Conservation (phyloP, 2,113 vertebrate genomes). For the Sylvietta virens region DNA sequence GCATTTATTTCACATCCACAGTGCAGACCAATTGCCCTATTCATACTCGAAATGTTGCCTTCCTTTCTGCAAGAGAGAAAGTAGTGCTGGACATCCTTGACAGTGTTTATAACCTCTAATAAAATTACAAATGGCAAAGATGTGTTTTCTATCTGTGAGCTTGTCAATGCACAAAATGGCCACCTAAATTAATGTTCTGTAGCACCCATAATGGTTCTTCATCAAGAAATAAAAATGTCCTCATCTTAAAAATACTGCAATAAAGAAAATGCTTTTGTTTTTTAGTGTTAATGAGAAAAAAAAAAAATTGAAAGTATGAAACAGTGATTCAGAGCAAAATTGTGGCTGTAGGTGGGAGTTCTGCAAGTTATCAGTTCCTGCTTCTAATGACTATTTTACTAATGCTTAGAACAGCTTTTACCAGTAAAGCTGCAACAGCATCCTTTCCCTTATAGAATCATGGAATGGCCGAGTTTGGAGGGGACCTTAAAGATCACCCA, state of each 20-base stretch:
- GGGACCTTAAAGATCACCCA: background rate
- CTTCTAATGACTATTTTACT: background rate
- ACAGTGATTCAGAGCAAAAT: background rate
- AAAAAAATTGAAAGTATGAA: background rate
- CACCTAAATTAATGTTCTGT: background rate
- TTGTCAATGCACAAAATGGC: background rate
- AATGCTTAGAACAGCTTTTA: background rate
- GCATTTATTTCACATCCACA: background rate
- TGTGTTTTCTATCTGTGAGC: background rate
- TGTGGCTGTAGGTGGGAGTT: background rate
- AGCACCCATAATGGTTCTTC: background rate
- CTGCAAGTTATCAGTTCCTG: rapidly evolving
- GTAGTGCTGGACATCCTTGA: background rate
- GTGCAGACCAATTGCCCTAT: background rate
- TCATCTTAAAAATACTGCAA: background rate
- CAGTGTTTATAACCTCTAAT: background rate
- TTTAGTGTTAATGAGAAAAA: background rate
- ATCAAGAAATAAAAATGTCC: background rate
- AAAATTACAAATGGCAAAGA: background rate
- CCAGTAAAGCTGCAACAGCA: background rate
- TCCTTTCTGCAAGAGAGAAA: background rate
- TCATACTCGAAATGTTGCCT: background rate
- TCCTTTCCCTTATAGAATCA: background rate
- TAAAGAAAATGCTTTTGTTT: background rate
- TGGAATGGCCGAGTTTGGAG: background rate